Base-by-base conservation (phyloP, 2,888 invertebrate genomes). In the Phengaris arion region DNA sequence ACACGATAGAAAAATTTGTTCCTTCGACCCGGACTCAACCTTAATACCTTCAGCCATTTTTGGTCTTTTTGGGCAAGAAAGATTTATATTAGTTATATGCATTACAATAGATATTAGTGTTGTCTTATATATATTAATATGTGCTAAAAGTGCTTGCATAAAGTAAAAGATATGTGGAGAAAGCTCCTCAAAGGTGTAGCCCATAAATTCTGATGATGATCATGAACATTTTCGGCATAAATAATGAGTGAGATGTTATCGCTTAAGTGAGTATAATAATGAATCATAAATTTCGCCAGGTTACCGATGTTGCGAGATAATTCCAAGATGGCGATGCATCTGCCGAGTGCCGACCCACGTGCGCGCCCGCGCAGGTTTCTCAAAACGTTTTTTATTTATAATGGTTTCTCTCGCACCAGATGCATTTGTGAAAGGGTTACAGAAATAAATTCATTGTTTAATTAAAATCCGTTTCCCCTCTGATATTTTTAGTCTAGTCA, bases 271-370 rank as follows among this genome's bases (percentile, higher is more conserved):
- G 84, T 84, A 83, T 82, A 85, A 90, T 89, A 89, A 88, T 87
- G 86, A 85, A 83, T 84, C 84, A 87, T 86, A 87, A 89, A 88
- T 87, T 85, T 85, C 86, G 85, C 89, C 86, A 86, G 82, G 84
- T 85, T 83, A 83, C 82, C 83, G 81, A 85, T 88, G 89, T 90
- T 82, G 82, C 82, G 79, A 87, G 89, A 91, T 92, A 89, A 89
- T 80, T 82, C 79, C 79, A 81, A 83, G 82, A 83, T 83, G 81
- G 82, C 80, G 84, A 82, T 82, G 87, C 93, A 93, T 93, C 92
- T 93, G 92, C 87, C 92, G 79, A 81, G 91, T 93, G 92, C 87
- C 92, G 79, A 81, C 93, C 93, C 93, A 93, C 93, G 93, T 93
- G 93, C 91, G 84, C 90, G 87, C 87, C 85, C 82, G 88, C 86